These are phyloP conservation scores for Allophyes oxyacanthae DNA, from an alignment of 2,888 invertebrate species.

Conservation along the genomic window DNA sequence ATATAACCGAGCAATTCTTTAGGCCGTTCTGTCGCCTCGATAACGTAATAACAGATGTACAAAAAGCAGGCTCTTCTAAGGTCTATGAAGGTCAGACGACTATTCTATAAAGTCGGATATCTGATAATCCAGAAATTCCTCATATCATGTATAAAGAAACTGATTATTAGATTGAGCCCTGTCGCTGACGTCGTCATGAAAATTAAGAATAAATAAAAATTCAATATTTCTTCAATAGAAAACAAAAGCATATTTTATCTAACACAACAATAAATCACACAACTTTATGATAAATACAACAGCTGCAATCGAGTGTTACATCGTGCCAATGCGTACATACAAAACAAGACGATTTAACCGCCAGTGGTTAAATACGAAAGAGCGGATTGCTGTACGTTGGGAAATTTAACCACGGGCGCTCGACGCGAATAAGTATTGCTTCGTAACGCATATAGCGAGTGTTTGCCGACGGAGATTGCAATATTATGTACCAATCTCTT, in stretches of 20 bases:
- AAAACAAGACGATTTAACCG: slow-evolving; percentile 70
- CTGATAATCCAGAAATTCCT: too few relatives aligned
- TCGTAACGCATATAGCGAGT: slow-evolving; percentile 76
- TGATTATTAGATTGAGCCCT: too few relatives aligned
- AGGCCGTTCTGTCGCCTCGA: too few relatives aligned
- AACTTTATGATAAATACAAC: slow-evolving; percentile 20
- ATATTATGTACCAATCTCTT: slow-evolving; percentile 83
- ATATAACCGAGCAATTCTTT: too few relatives aligned
- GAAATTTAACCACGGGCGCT: slow-evolving; percentile 80
- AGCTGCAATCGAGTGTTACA: slow-evolving; percentile 32
- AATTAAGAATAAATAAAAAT: too few relatives aligned
- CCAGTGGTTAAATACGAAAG: slow-evolving; percentile 82
- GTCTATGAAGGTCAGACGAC: too few relatives aligned
- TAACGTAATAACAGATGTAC: too few relatives aligned
- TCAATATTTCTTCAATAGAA: too few relatives aligned
- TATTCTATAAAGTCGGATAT: too few relatives aligned
- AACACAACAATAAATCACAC: slow-evolving; percentile 11
- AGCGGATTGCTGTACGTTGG: slow-evolving; percentile 80
- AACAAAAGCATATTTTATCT: background rate
- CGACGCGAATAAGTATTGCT: slow-evolving; percentile 75
- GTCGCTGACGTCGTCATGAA: too few relatives aligned
- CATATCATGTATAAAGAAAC: too few relatives aligned
- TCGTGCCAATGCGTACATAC: slow-evolving; percentile 44
- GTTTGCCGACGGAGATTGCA: slow-evolving; percentile 85
- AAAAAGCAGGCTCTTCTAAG: too few relatives aligned